phyloP scores from a whole-genome alignment of 2,888 invertebrate species.

The Drosophila merina region DNA sequence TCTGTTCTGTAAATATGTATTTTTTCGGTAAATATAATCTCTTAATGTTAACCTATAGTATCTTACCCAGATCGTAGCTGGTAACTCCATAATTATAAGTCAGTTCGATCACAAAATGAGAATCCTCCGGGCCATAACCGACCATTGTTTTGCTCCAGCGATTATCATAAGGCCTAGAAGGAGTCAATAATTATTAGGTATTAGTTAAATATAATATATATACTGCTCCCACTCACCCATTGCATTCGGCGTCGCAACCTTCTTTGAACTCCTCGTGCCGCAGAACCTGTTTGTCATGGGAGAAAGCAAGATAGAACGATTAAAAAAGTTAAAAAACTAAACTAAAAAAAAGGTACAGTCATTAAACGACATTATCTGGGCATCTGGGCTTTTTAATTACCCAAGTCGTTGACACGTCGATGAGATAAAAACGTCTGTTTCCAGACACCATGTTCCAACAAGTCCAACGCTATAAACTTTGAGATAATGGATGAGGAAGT shows the following conservation, averaged over 20 bases:
- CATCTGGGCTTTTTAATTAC: slow-evolving; percentile 44
- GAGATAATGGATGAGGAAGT: neutral
- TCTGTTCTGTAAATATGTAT: neutral
- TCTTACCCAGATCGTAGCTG: slow-evolving; percentile 90
- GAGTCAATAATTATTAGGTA: neutral
- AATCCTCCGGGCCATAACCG: slow-evolving; percentile 97
- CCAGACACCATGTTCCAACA: slow-evolving; percentile 14
- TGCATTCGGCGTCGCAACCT: slow-evolving; percentile 98
- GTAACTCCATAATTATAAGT: slow-evolving; percentile 98
- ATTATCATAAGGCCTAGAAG: slow-evolving; percentile 95
- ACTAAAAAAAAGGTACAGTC: slow-evolving; percentile 30
- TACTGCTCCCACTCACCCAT: slow-evolving; percentile 88
- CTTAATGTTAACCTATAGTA: no score
- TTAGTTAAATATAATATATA: neutral
- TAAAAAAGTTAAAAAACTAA: neutral
- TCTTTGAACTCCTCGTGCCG: slow-evolving; percentile 98
- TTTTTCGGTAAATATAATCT: neutral
- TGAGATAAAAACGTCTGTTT: slow-evolving; percentile 22
- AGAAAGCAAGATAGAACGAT: neutral
- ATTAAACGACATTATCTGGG: slow-evolving; percentile 31
- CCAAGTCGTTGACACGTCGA: slow-evolving; percentile 22
- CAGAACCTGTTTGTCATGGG: slow-evolving; percentile 87
- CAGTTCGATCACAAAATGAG: slow-evolving; percentile 97
- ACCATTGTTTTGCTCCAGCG: slow-evolving; percentile 99
- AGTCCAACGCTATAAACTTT: neutral